Conservation (phyloP, 2,888 invertebrate genomes). For the Mesoligia furuncula region DNA sequence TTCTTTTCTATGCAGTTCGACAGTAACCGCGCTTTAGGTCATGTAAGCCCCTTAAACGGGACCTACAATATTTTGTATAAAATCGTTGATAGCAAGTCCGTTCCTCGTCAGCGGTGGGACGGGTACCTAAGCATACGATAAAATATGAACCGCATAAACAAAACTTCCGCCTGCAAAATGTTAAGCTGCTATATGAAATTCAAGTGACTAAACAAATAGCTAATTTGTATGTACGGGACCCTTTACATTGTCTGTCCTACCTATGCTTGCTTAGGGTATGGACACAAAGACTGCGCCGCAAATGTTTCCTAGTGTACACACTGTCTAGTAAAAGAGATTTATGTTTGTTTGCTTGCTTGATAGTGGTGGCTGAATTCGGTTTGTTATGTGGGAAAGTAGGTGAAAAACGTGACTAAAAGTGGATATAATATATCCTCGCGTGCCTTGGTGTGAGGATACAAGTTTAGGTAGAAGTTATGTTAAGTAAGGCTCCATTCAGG, state of each 20-base stretch:
- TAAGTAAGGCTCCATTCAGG: no score
- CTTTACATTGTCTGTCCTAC: constrained; percentile 55
- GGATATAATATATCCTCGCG: no score
- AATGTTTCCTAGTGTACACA: constrained; percentile 29
- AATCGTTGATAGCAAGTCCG: neutral
- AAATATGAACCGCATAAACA: constrained; percentile 50
- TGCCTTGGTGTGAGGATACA: no score
- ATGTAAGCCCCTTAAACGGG: no score
- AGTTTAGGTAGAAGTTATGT: no score
- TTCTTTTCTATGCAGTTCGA: no score
- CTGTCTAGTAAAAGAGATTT: constrained; percentile 25
- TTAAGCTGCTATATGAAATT: constrained; percentile 41
- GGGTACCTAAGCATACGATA: constrained; percentile 13
- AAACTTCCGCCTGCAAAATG: constrained; percentile 47
- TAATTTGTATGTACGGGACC: constrained; percentile 59
- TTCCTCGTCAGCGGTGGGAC: neutral
- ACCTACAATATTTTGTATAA: neutral
- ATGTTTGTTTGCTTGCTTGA: constrained; percentile 16
- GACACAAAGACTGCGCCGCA: constrained; percentile 21
- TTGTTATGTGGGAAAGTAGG: neutral
- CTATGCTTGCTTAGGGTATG: constrained; percentile 49
- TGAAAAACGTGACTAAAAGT: neutral
- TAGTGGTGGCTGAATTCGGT: constrained; percentile 7
- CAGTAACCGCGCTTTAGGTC: no score
- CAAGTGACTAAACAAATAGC: constrained; percentile 52